A percentile compares a stretch with the other conserved stretches of the same genome.
These are phyloP conservation scores for Danaus chrysippus DNA, from an alignment of 2,888 invertebrate genomes.

Conservation along the genomic window DNA sequence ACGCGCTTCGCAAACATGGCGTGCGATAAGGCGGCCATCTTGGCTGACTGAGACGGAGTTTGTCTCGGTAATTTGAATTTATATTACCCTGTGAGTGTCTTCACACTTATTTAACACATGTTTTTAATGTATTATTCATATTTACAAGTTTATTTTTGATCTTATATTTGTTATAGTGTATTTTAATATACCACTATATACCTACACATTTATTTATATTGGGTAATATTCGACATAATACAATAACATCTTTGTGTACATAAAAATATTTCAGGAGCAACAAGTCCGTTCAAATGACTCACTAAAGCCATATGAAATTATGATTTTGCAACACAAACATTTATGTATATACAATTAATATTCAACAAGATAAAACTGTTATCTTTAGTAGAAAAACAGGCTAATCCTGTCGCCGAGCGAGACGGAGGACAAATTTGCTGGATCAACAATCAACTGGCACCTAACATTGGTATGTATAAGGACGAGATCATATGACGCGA, in stretches of 20 bases:
- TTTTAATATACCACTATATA: too few relatives aligned
- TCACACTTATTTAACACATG: too few relatives aligned
- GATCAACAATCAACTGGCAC: slow-evolving; percentile 68
- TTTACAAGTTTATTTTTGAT: too few relatives aligned
- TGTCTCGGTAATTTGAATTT: slow-evolving; percentile 64
- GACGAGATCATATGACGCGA: slow-evolving; percentile 36
- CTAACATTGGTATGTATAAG: slow-evolving; percentile 59
- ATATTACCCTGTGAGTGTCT: slow-evolving; percentile 36
- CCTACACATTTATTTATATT: too few relatives aligned
- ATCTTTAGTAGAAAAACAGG: slow-evolving; percentile 71
- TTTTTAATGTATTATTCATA: too few relatives aligned
- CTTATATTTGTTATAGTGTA: too few relatives aligned
- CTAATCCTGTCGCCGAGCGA: slow-evolving; percentile 66
- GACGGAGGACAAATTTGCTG: slow-evolving; percentile 74
- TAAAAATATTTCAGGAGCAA: slow-evolving; percentile 15
- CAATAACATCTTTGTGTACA: slow-evolving; percentile 10
- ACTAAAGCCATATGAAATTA: slow-evolving; percentile 28
- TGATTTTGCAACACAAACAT: slow-evolving; percentile 53
- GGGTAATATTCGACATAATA: too few relatives aligned
- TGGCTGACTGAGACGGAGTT: slow-evolving; percentile 63
- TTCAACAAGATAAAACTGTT: slow-evolving; percentile 63
- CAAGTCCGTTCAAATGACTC: slow-evolving; percentile 23
- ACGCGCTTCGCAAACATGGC: slow-evolving; percentile 66
- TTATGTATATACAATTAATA: slow-evolving; percentile 60
- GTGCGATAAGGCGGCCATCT: slow-evolving; percentile 73